phyloP scores from a whole-genome alignment of 1,140 invertebrate genomes.

The Sitobion miscanthi region DNA sequence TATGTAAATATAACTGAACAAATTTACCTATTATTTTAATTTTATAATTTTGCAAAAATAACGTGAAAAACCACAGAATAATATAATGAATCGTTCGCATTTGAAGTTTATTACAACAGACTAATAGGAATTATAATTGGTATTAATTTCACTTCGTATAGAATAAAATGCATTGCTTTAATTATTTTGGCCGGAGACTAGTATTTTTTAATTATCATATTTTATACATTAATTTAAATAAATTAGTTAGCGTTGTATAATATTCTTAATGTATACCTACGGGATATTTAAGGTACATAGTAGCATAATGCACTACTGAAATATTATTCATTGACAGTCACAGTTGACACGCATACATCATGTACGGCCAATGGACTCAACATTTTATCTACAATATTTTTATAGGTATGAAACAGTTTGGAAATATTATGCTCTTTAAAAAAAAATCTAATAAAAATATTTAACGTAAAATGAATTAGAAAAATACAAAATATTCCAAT shows the following conservation, averaged over 20 bases:
- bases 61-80: not conserved
- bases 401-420: not conserved
- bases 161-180: not conserved
- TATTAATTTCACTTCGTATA: not conserved
- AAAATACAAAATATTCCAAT: not conserved
- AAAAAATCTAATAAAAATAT: not conserved
- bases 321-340: not conserved
- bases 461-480: too few species aligned
- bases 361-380: not conserved
- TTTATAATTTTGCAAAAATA: not conserved
- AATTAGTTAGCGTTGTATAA: not conserved
- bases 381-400: not conserved
- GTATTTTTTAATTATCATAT: not conserved
- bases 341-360: too few species aligned
- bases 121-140: not conserved
- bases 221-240: not conserved
- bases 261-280: too few species aligned
- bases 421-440: not conserved
- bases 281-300: not conserved
- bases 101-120: not conserved
- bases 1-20: not conserved
- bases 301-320: not conserved
- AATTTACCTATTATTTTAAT: not conserved
- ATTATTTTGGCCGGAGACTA: not conserved
- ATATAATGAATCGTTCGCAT: not conserved